Evolutionary conservation across 2,113 vertebrate species (phyloP).

Genomic region (Platanista minor): DNA sequence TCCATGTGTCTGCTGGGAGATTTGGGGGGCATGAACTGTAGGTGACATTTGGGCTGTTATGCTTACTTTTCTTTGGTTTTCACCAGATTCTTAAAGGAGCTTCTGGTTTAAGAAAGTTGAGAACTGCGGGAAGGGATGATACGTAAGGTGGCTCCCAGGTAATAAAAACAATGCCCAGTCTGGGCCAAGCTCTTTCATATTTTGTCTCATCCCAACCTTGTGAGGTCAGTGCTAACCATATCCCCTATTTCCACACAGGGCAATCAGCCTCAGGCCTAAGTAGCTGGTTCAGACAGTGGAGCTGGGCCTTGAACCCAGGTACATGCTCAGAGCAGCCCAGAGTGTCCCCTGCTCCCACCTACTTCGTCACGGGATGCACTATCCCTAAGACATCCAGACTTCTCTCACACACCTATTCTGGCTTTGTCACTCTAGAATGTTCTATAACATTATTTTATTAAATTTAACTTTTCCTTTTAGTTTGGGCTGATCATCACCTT

Average conservation of each 20-base stretch:
- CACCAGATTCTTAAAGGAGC: background rate
- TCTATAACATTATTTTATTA: background rate
- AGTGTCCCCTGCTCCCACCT: background rate
- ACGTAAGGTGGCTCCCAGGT: background rate
- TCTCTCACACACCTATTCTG: background rate
- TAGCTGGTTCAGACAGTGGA: too few relatives aligned
- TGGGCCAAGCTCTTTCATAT: background rate
- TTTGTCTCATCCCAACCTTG: background rate
- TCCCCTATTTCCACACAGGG: background rate
- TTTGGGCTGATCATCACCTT: background rate
- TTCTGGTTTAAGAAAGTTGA: background rate
- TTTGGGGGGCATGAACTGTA: background rate
- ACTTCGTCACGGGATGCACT: background rate
- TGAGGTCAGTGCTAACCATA: background rate
- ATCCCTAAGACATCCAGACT: background rate
- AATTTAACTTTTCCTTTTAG: background rate
- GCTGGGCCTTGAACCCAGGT: background rate
- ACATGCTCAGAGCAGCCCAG: background rate
- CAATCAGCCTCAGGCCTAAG: too few relatives aligned
- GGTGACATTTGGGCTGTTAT: background rate
- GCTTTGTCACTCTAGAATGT: background rate
- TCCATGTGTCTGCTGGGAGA: background rate
- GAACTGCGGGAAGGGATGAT: background rate
- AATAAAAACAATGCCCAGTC: background rate
- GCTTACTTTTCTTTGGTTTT: background rate